Evolutionary conservation across 2,113 vertebrate species (phyloP).

Genomic region (Polyodon spathula): DNA sequence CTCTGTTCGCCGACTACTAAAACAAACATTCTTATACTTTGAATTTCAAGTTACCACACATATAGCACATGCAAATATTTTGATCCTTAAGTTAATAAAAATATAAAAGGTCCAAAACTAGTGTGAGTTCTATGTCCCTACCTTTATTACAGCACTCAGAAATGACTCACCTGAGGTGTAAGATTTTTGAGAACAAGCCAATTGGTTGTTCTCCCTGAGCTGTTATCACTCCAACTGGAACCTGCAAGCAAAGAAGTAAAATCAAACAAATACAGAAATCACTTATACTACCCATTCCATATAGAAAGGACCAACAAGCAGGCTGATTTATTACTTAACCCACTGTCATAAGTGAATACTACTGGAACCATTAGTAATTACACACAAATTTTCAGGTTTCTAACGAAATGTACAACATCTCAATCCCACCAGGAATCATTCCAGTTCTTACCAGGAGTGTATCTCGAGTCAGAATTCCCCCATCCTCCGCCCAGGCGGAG

Average conservation of each 20-base stretch:
- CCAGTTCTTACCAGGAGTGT: constrained; percentile 75
- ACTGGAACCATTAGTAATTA: background rate
- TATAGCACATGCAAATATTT: constrained; percentile 2
- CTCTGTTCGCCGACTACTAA: too few relatives aligned
- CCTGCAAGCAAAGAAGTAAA: constrained; percentile 45
- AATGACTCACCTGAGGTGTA: constrained; percentile 86
- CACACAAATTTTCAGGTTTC: background rate
- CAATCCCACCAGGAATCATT: background rate
- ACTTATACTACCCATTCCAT: too few relatives aligned
- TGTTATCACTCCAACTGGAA: constrained; percentile 92
- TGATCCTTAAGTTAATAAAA: background rate
- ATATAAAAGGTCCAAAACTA: background rate
- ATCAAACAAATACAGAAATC: background rate
- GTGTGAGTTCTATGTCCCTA: background rate
- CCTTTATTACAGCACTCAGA: background rate
- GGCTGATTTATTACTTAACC: too few relatives aligned
- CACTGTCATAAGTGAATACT: too few relatives aligned
- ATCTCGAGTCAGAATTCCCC: constrained; percentile 85
- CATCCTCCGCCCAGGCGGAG: constrained; percentile 80
- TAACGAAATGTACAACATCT: too few relatives aligned
- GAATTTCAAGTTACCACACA: background rate
- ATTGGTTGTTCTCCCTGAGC: constrained; percentile 96
- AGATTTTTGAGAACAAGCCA: constrained; percentile 99
- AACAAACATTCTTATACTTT: too few relatives aligned
- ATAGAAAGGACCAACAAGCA: too few relatives aligned